Base-by-base conservation (phyloP, 2,113 vertebrate species). In the Brachyhypopomus occidentalis region DNA sequence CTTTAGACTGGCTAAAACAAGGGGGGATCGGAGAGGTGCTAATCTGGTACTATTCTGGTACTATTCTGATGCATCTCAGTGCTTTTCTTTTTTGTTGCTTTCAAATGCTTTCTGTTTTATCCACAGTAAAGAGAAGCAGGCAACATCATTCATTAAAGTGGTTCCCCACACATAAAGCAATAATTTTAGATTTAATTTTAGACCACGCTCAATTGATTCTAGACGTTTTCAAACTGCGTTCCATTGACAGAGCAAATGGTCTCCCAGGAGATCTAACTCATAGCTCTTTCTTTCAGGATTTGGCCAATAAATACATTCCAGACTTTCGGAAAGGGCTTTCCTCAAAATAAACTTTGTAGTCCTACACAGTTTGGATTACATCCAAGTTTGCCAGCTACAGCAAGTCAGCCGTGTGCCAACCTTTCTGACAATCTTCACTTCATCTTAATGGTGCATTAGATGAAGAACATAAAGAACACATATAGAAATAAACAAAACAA, bases 341-440 rank as follows among this genome's bases (percentile, higher is more conserved):
- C 72, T 66, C 67, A 63, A 82, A 77, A 58, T 52, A 75, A 81
- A 72, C 55, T 60, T 41, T 62, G 66, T 41, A 76, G 34, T 82
- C 52, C 74, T 63, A 59, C 60, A 45, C 70, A 27, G 69, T 75
- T 71, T 84, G 85, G 79, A 86, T 86, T 84, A 84, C 58, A 84
- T 84, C 79, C 82, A 79, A 69, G 75, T 83, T 75, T 78, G 74
- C 63, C 83, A 78, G 22, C 60, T 45, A 66, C 60, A 75, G 80
- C 52, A 20, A 64, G 11, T 82, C 52, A 67, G 16, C 55, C 73
- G 75, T 62, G 70, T 78, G 83, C 70, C 75, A 48, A 62, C 59
- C 25, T 59, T 60, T 79, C 62, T 71, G n/a, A 77, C 77, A 72
- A 60, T 66, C 41, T 52, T 63, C 55, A 66, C 80, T 84, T 82